phyloP scores from a whole-genome alignment of 2,113 vertebrate genomes.

The Fulica atra region DNA sequence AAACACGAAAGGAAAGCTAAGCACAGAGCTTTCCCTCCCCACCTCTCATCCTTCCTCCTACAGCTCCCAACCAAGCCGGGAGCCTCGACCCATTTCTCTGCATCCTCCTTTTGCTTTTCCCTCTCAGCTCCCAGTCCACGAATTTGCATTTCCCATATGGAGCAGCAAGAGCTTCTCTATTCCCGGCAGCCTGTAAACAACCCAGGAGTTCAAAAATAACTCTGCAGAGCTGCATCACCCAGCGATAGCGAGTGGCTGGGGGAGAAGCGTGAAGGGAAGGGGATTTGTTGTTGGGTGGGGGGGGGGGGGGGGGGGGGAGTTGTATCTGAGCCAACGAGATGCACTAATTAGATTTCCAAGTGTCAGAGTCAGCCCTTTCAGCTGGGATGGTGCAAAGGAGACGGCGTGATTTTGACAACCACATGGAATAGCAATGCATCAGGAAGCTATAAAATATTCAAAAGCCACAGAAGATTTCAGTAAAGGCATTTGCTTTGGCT shows the following conservation, averaged over 20 bases:
- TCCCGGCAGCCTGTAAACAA: neutral
- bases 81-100: neutral
- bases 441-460: slow-evolving; percentile 9
- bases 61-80: fast-evolving
- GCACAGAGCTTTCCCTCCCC: neutral
- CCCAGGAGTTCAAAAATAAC: neutral
- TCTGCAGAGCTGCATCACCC: neutral
- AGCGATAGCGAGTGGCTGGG: neutral
- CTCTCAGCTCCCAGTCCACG: neutral
- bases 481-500: neutral
- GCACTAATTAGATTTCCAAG: neutral
- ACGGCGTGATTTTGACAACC: neutral
- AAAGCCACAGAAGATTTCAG: neutral
- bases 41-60: neutral
- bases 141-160: slow-evolving; percentile 19
- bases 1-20: fast-evolving
- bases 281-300: neutral
- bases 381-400: neutral
- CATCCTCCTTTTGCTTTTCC: neutral
- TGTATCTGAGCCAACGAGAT: neutral
- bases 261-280: neutral
- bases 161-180: neutral
- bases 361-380: neutral
- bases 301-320: no score
- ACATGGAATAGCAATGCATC: neutral